phyloP scores from a whole-genome alignment of 2,888 invertebrate genomes.

The Acleris emargana region DNA sequence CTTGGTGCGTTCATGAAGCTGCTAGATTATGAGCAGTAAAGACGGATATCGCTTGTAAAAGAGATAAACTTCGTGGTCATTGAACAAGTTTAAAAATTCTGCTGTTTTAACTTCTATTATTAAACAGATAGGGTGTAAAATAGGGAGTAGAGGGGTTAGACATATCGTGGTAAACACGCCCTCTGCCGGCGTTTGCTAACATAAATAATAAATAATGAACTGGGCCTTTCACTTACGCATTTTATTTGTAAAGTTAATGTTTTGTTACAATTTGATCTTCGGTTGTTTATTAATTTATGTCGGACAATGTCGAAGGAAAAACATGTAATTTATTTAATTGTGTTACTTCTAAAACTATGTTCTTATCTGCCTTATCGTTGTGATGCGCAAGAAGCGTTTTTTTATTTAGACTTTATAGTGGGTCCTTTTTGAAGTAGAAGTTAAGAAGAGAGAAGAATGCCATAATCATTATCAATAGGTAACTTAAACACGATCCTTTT shows the following conservation, averaged over 20 bases:
- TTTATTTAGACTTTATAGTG: no score
- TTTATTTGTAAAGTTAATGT: slow-evolving; percentile 34
- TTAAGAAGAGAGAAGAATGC: no score
- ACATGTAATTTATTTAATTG: no score
- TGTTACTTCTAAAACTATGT: no score
- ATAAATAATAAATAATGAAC: slow-evolving; percentile 56
- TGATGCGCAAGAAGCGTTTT: no score
- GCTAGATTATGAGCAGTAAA: neutral
- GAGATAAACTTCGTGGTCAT: slow-evolving; percentile 8
- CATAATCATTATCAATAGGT: no score
- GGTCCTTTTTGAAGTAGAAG: no score
- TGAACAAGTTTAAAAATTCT: slow-evolving; percentile 1
- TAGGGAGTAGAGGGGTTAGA: neutral
- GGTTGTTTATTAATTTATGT: slow-evolving; percentile 19
- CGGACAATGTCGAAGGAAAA: neutral
- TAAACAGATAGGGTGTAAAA: neutral
- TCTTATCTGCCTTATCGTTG: no score
- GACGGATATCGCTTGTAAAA: slow-evolving; percentile 1
- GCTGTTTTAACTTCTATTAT: neutral
- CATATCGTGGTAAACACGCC: slow-evolving; percentile 26
- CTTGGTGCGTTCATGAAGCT: no score
- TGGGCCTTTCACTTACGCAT: slow-evolving; percentile 55
- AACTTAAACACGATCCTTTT: no score
- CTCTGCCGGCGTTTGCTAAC: slow-evolving; percentile 18
- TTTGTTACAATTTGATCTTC: slow-evolving; percentile 22